Evolutionary conservation across 1,140 invertebrate species (phyloP).

Genomic region (Thaumetopoea pityocampa): DNA sequence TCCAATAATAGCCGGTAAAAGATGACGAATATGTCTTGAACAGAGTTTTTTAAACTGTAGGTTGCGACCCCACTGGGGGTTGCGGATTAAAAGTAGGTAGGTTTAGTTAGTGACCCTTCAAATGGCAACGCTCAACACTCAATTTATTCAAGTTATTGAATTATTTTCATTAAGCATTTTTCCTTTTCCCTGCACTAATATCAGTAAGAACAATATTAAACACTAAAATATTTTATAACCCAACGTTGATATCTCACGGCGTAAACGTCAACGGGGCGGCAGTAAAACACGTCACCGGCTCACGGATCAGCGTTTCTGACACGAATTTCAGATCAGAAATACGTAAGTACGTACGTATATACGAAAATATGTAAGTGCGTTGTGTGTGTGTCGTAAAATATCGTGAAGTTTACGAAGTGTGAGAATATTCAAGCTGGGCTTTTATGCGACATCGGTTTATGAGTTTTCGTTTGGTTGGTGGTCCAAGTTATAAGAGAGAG

Average conservation of each 20-base stretch:
- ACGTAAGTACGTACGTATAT: not conserved
- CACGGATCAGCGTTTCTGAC: constrained; percentile 26
- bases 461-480: constrained; percentile 38
- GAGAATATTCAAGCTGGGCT: constrained; percentile 53
- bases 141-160: constrained; percentile 1
- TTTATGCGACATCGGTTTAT: constrained; percentile 53
- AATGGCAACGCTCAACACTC: no score
- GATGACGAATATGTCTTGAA: no score
- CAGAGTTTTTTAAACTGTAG: no score
- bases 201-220: constrained; percentile 4
- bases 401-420: constrained; percentile 69
- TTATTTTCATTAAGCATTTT: not conserved
- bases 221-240: constrained; percentile 6
- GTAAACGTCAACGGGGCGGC: constrained; percentile 29
- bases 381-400: constrained; percentile 35
- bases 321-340: constrained; percentile 38
- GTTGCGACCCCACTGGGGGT: no score
- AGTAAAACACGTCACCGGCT: constrained; percentile 35
- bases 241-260: constrained; percentile 9
- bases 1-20: no score
- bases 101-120: no score
- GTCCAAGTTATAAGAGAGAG: constrained; percentile 16
- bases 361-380: not conserved
- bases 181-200: not conserved
- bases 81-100: no score